Base-by-base conservation (phyloP, 2,888 invertebrate genomes). In the Achlya flavicornis region DNA sequence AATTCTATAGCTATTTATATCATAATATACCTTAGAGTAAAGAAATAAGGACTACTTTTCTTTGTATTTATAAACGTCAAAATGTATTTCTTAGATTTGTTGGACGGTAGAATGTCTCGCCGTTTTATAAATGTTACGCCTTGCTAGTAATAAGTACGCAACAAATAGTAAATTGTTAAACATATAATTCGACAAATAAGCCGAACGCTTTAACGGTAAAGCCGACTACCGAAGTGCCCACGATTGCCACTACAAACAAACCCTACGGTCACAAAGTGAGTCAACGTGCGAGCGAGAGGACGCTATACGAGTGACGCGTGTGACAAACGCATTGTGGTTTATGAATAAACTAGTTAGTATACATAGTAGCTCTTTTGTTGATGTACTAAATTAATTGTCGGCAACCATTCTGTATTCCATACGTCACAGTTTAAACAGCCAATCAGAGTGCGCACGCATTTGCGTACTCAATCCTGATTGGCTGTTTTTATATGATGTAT, bases 201-300 rank as follows among this genome's bases (percentile, higher is more conserved):
- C 53, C 53, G 19, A 10, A 53, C 53, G 53, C 16, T 53, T 16
- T 19, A 19, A 53, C 53, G 4, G 53, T 19, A 53, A 19, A 53
- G 53, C 53, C 53, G 53, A 53, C 53, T 53, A 53, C 53, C 53
- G 53, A 53, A 53, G 48, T 53, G 53, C 53, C 53, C 53, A 10
- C 53, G 53, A 10, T 19, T 10, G 19, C n/a, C 68, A 71, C 61
- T 66, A 65, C 53, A 67, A 76, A 65, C 53, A 67, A 76, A 78
- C 77, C 77, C 70, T 69, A 62, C 65, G 16, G 48, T 48, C 48
- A 53, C 53, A 66, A 53, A 63, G 71, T 69, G 71, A 71, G 64
- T 63, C 66, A 59, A 66, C 65, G 77, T 75, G 75, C 67, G 69
- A 78, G 85, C 83, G 83, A 79, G 71, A 80, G 83, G 86, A 86